Base-by-base conservation (phyloP, 2,888 invertebrate species). In the Saturnia japonica region DNA sequence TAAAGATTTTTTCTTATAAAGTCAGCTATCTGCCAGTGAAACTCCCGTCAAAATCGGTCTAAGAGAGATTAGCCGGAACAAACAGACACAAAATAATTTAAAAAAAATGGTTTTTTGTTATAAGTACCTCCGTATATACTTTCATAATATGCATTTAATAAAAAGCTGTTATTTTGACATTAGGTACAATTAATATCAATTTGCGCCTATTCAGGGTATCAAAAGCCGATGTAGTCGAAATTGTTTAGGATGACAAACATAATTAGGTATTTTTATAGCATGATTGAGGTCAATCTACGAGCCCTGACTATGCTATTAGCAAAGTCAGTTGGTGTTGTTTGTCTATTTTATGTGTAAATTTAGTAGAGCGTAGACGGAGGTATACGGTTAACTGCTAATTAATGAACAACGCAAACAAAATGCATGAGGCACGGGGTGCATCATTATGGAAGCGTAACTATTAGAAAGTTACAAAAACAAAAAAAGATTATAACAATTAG, bases 301-400 rank as follows among this genome's bases (percentile, higher is more conserved):
- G 28, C 25, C 28, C 57, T 60, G 57, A 60, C 57, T 60, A 60
- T 14, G 57, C 57, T 60, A 60, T 60, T 60, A 60, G 57, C 25
- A 25, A 28, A 60, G 57, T 60, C 14, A 28, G 57, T 28, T 60
- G 25, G 14, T 14, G 14, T 28, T 28, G 14, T 28, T 60, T 28
- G 57, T 60, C 57, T 60, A 60, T 60, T 25, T 64, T 19, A 64
- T n/a, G 64, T 40, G 40, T 12, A 4, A 64, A 64, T 64, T n/a
- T 64, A 64, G n/a, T 64, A 40, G 64, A 64, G 64, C 64, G 22
- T n/a, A 40, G 16, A 64, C 64, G 19, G 25, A 60, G 57, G 40
- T 64, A n/a, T n/a, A 64, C 64, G 19, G 64, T 64, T 64, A 64
- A n/a, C 34, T 8, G 57, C 40, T 64, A 64, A 64, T 64, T 64